Conservation (phyloP, 2,888 invertebrate species). For the Plemyria rubiginata region DNA sequence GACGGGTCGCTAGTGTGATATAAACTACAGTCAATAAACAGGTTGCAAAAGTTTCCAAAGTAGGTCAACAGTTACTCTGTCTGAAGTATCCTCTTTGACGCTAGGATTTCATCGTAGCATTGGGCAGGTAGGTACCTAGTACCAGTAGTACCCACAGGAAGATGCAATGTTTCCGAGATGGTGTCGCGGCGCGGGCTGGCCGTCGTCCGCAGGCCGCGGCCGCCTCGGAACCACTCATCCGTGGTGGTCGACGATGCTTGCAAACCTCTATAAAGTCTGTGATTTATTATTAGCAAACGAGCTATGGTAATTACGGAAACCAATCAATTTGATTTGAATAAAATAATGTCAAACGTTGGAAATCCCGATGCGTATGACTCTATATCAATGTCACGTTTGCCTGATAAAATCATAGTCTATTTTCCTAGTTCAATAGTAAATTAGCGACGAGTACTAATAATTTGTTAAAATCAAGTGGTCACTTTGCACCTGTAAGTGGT, state of each 20-base stretch:
- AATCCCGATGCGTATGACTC: conserved; percentile 1
- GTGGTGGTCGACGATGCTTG: conserved; percentile 19
- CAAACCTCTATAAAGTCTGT: neutral
- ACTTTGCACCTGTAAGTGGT: neutral
- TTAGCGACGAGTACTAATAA: neutral
- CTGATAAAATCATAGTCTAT: neutral
- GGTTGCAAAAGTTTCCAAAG: too few species aligned
- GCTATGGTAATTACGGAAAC: conserved; percentile 7
- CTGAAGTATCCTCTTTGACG: neutral
- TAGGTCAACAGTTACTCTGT: conserved; percentile 15
- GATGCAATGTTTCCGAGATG: conserved; percentile 8
- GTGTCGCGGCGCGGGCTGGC: too few species aligned
- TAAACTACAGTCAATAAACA: too few species aligned
- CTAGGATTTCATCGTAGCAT: conserved; percentile 10
- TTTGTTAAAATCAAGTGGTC: neutral
- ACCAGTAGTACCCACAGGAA: neutral
- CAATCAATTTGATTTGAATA: neutral
- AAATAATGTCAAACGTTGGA: conserved; percentile 1
- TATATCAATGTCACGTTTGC: neutral
- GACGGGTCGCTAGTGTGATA: too few species aligned
- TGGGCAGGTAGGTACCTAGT: too few species aligned
- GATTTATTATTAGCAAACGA: neutral
- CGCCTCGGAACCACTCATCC: conserved; percentile 19
- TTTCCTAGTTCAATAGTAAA: neutral
- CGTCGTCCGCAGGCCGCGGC: neutral